These are phyloP conservation scores for Tragelaphus oryx DNA, from an alignment of 2,797 vertebrate genomes.

Conservation along the genomic window DNA sequence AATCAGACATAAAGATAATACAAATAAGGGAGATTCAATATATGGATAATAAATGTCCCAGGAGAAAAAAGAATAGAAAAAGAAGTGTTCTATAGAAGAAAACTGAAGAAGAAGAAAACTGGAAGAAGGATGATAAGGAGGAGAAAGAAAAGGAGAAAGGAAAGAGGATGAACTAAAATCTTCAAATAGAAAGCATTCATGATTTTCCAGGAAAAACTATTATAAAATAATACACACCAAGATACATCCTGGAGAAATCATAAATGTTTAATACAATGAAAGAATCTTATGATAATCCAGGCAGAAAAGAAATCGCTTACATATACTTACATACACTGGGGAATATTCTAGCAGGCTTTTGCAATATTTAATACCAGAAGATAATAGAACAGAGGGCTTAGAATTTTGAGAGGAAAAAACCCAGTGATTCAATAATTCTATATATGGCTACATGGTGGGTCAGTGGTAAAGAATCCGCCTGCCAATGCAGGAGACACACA, in stretches of 20 bases:
- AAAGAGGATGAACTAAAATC: neutral
- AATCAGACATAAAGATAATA: neutral
- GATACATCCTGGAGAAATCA: neutral
- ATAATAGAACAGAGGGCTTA: neutral
- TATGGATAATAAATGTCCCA: neutral
- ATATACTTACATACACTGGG: neutral
- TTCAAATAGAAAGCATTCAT: neutral
- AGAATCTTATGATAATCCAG: neutral
- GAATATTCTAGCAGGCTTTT: neutral
- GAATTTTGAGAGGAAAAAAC: neutral
- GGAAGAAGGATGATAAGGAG: neutral
- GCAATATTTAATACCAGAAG: neutral
- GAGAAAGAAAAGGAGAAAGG: neutral
- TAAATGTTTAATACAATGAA: neutral
- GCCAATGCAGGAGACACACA: neutral
- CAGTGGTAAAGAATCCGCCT: neutral
- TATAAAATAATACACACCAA: neutral
- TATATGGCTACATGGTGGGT: neutral
- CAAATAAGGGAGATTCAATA: neutral
- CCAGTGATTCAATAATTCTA: neutral
- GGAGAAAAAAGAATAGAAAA: constrained; percentile 4
- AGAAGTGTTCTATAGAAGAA: neutral
- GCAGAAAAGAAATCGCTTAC: neutral
- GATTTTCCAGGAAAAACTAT: neutral
- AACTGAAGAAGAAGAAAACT: too few relatives aligned